A percentile compares a stretch with the other conserved stretches of the same genome.
phyloP scores from a whole-genome alignment of 2,888 invertebrate genomes.

The Phaonia tiefii region DNA sequence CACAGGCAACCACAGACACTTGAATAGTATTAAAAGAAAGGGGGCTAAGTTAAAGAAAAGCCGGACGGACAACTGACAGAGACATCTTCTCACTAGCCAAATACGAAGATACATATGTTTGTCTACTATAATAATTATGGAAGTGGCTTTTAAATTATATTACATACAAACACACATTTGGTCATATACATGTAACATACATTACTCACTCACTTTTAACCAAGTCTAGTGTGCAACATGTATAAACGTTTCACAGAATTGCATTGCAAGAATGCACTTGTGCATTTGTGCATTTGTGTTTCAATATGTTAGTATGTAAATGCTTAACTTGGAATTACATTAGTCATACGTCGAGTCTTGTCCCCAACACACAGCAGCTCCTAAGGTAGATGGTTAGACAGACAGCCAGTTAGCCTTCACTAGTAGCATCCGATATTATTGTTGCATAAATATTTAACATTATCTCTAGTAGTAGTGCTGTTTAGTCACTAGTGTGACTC shows the following conservation, averaged over 20 bases:
- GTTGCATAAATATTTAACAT: conserved; percentile 21
- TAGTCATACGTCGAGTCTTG: not conserved
- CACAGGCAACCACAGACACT: conserved; percentile 27
- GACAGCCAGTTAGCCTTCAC: not conserved
- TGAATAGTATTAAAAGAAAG: conserved; percentile 19
- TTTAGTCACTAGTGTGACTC: too few relatives aligned
- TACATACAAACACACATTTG: not conserved
- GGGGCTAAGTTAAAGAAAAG: conserved; percentile 19
- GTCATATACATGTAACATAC: not conserved
- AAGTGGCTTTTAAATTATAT: conserved; percentile 12
- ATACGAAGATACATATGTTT: not conserved
- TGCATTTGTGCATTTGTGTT: conserved; percentile 2
- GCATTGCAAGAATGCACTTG: not conserved
- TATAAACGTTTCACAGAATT: not conserved
- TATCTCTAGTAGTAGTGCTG: too few relatives aligned
- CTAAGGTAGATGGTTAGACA: too few relatives aligned
- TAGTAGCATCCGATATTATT: conserved; percentile 1
- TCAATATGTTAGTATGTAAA: not conserved
- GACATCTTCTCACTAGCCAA: not conserved
- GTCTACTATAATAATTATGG: conserved; percentile 26
- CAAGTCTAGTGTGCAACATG: conserved; percentile 1
- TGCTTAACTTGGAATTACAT: conserved; percentile 1
- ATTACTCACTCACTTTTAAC: too few relatives aligned
- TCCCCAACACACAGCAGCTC: too few relatives aligned
- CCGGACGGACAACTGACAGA: not conserved